A percentile compares a stretch with the other conserved stretches of the same genome.
These are phyloP conservation scores for Paracentrotus lividus DNA, from an alignment of 53 echinoderm and acorn worm genomes.

Conservation along the genomic window DNA sequence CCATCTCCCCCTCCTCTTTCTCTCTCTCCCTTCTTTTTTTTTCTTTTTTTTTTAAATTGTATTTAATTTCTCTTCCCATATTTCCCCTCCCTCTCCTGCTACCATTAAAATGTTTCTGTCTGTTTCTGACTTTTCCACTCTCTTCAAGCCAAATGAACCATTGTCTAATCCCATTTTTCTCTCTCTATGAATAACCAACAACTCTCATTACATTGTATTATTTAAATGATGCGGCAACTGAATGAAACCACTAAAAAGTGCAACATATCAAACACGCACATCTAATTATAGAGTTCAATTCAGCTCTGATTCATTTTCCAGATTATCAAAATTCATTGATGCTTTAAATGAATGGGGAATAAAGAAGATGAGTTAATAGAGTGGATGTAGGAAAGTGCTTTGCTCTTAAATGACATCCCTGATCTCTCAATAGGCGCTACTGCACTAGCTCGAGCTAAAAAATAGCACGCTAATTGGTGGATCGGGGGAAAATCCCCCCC, in stretches of 20 bases:
- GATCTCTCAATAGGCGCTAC: too few species aligned
- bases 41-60: neutral
- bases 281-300: neutral
- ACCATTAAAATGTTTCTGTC: neutral
- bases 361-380: too few species aligned
- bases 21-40: neutral
- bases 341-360: constrained; percentile 32
- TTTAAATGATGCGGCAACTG: neutral
- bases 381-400: neutral
- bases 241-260: neutral
- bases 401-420: neutral
- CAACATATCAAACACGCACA: neutral
- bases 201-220: neutral
- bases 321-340: neutral
- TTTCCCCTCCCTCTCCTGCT: neutral
- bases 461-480: too few species aligned
- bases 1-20: neutral
- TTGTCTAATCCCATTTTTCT: neutral
- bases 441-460: too few species aligned
- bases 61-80: neutral
- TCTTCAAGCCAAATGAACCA: too few species aligned
- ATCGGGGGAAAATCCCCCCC: too few species aligned
- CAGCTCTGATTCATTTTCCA: neutral
- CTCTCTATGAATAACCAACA: neutral
- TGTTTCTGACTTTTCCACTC: too few species aligned